A percentile compares a stretch with the other conserved stretches of the same genome.
Conservation (phyloP, 2,797 vertebrate genomes). For the Anomalospiza imberbis region DNA sequence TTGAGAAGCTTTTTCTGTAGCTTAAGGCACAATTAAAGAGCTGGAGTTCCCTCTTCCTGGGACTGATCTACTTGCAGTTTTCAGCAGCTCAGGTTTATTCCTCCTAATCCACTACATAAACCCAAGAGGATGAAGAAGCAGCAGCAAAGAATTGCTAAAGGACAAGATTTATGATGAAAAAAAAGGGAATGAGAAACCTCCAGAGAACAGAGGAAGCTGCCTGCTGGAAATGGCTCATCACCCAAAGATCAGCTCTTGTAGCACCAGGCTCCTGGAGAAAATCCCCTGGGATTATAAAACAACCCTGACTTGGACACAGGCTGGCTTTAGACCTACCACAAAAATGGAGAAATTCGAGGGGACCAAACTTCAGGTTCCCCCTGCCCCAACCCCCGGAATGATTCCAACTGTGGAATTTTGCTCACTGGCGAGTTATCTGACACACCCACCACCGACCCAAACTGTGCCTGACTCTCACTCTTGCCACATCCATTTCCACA, state of each 20-base stretch:
- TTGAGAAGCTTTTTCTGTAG: not conserved
- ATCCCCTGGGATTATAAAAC: not conserved
- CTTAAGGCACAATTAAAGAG: not conserved
- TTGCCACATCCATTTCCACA: not conserved
- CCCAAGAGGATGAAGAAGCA: not conserved
- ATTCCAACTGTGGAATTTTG: not conserved
- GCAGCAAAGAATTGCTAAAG: not conserved
- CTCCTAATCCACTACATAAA: not conserved
- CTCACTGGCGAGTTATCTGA: not conserved
- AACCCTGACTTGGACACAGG: not conserved
- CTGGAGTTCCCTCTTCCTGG: not conserved
- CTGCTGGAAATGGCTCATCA: not conserved
- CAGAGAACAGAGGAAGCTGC: not conserved
- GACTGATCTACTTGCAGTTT: not conserved
- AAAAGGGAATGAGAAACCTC: not conserved
- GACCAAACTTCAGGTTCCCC: not conserved
- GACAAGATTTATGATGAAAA: not conserved
- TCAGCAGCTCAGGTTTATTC: constrained; percentile 6
- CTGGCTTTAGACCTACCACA: not conserved
- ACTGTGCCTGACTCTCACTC: not conserved
- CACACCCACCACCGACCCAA: not conserved
- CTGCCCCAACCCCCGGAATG: not conserved
- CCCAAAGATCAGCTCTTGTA: not conserved
- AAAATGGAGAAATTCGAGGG: not conserved
- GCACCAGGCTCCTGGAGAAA: not conserved